Evolutionary conservation across 2,888 invertebrate species (phyloP).

Genomic region (Eupithecia centaureata): DNA sequence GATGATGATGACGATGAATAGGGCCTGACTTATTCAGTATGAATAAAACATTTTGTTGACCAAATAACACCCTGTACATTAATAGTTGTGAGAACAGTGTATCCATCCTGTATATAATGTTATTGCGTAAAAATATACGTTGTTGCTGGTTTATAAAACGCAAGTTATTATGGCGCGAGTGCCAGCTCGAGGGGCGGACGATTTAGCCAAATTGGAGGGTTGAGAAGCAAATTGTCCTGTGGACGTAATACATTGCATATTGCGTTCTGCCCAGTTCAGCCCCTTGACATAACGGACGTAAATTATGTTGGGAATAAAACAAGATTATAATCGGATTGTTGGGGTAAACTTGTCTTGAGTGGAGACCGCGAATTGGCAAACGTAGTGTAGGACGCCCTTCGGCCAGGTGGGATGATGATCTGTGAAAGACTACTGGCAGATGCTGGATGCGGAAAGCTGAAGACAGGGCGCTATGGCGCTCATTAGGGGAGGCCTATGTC

Average conservation of each 20-base stretch:
- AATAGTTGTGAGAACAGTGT: neutral
- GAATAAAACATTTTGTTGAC: neutral
- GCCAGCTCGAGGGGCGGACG: conserved; percentile 15
- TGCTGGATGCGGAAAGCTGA: too few species aligned
- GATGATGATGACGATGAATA: too few species aligned
- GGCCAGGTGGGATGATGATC: too few species aligned
- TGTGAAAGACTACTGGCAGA: too few species aligned
- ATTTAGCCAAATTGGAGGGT: conserved; percentile 20
- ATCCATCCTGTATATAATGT: conserved; percentile 10
- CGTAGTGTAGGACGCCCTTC: too few species aligned
- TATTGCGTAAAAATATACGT: conserved; percentile 16
- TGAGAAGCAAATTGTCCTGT: conserved; percentile 18
- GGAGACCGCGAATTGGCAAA: too few species aligned
- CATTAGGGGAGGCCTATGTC: too few species aligned
- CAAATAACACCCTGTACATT: conserved; percentile 2
- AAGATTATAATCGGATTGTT: neutral
- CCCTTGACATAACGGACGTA: conserved; percentile 2
- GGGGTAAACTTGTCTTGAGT: too few species aligned
- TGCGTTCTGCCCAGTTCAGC: neutral
- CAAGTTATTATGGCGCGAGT: conserved; percentile 8
- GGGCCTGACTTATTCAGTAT: neutral
- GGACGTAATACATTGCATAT: conserved; percentile 9
- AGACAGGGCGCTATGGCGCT: too few species aligned
- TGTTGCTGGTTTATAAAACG: conserved; percentile 19
- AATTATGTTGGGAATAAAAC: neutral